phyloP scores from a whole-genome alignment of 2,113 vertebrate genomes.

The Indicator indicator region DNA sequence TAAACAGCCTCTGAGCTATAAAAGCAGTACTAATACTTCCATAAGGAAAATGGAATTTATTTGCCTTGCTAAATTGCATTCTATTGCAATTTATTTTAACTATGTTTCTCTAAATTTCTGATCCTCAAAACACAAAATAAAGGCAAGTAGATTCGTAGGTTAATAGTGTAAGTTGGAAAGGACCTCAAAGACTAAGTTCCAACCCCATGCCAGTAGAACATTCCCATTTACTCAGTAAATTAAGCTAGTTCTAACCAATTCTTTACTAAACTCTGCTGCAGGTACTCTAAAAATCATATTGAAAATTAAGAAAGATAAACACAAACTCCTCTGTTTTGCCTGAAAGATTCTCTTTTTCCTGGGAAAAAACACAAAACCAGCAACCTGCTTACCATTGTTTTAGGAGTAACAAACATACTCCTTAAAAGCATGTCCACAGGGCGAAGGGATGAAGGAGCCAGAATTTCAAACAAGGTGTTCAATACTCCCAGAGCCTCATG shows the following conservation, averaged over 20 bases:
- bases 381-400: slow-evolving; percentile 86
- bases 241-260: background rate
- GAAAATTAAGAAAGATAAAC: background rate
- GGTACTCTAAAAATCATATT: background rate
- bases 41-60: background rate
- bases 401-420: slow-evolving; percentile 94
- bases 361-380: background rate
- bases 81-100: background rate
- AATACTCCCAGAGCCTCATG: slow-evolving; percentile 94
- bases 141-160: background rate
- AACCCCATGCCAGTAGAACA: no score
- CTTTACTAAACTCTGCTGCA: background rate
- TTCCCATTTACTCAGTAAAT: background rate
- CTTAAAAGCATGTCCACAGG: slow-evolving; percentile 98
- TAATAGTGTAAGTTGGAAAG: no score
- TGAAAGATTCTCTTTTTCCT: background rate
- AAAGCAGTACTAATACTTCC: background rate
- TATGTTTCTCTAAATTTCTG: background rate
- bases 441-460: slow-evolving; percentile 94
- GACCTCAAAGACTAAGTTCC: no score
- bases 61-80: background rate
- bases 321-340: background rate
- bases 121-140: background rate
- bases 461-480: slow-evolving; percentile 94
- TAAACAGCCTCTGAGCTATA: background rate